A percentile compares a stretch with the other conserved stretches of the same genome.
Evolutionary conservation across 2,797 vertebrate genomes (phyloP).

Genomic region (Melanotaenia maccullochi): DNA sequence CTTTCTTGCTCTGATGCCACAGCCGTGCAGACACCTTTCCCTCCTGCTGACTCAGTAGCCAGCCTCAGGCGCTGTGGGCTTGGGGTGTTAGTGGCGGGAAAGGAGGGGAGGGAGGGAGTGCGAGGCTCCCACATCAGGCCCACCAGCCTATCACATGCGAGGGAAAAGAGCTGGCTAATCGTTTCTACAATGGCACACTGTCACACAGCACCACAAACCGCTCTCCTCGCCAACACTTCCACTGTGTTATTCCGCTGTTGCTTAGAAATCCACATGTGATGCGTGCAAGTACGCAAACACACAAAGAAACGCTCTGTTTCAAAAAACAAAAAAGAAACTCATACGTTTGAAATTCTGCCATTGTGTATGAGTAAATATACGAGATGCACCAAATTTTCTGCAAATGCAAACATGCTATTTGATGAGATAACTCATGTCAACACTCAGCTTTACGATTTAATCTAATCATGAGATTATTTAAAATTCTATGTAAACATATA

Average conservation of each 20-base stretch:
- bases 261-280: constrained; percentile 62
- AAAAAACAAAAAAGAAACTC: constrained; percentile 12
- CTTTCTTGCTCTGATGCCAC: constrained; percentile 77
- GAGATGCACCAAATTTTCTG: constrained; percentile 23
- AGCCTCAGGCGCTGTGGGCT: constrained; percentile 81
- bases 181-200: constrained; percentile 82
- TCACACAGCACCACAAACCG: constrained; percentile 78
- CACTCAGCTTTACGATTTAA: too few relatives aligned
- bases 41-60: constrained; percentile 86
- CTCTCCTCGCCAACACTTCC: constrained; percentile 71
- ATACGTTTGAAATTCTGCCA: not conserved
- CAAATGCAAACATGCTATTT: not conserved
- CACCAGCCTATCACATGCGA: constrained; percentile 79
- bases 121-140: constrained; percentile 79
- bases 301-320: constrained; percentile 20
- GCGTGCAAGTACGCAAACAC: constrained; percentile 33
- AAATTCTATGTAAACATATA: too few relatives aligned
- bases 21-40: constrained; percentile 85
- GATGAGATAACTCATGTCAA: not conserved
- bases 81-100: constrained; percentile 70
- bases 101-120: constrained; percentile 42
- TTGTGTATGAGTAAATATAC: constrained; percentile 7
- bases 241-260: constrained; percentile 65
- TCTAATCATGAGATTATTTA: too few relatives aligned
- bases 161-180: constrained; percentile 84